Conservation (phyloP, 30 jellyfish, hydroid and myxozoan genomes). For the Aurelia aurita complex sp. Pacific region DNA sequence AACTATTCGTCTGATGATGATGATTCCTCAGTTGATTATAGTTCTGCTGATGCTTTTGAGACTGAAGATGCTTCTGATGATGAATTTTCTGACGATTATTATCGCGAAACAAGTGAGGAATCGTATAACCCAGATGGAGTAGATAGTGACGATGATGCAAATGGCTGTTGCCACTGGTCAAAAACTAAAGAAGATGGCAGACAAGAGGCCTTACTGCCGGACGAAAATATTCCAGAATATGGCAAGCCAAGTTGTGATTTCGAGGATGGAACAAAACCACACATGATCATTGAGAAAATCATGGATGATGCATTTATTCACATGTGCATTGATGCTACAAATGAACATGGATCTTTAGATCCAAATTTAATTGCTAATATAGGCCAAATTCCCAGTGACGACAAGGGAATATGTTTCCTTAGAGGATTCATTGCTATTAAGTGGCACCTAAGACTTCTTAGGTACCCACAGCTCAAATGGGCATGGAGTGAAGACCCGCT, state of each 20-base stretch:
- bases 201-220: too few relatives aligned
- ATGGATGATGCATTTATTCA: background rate
- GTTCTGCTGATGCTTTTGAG: too few relatives aligned
- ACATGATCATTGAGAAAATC: background rate
- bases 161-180: background rate
- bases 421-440: background rate
- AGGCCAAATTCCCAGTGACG: background rate
- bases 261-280: too few relatives aligned
- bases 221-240: too few relatives aligned
- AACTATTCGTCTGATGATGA: too few relatives aligned
- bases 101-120: too few relatives aligned
- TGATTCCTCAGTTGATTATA: too few relatives aligned
- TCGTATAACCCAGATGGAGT: background rate
- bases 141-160: background rate
- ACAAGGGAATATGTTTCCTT: background rate
- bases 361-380: background rate
- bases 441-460: background rate
- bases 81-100: too few relatives aligned
- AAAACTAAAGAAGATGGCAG: background rate
- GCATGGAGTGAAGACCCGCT: background rate
- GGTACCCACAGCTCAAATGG: too few relatives aligned
- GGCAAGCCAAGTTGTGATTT: too few relatives aligned
- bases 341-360: background rate
- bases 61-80: too few relatives aligned
- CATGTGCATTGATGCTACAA: background rate